Conservation (phyloP, 1,140 invertebrate species). For the Zaprionus ghesquierei region DNA sequence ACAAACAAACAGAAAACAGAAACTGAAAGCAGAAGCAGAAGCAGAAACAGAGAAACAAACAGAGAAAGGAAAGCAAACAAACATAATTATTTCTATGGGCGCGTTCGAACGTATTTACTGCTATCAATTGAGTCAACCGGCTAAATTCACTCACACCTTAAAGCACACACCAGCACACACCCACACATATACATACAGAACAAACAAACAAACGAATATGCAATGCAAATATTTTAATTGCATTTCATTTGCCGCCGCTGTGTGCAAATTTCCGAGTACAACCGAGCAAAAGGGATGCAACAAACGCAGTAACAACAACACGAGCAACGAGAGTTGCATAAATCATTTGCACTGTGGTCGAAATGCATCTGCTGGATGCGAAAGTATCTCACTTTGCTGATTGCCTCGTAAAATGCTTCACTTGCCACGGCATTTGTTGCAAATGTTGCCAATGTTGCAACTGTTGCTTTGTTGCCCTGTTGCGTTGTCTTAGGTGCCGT, state of each 20-base stretch:
- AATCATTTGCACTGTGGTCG: constrained; percentile 65
- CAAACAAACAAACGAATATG: constrained; percentile 30
- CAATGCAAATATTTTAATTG: constrained; percentile 76
- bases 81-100: constrained; percentile 50
- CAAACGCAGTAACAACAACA: constrained; percentile 10
- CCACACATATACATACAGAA: background rate
- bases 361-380: constrained; percentile 9
- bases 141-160: constrained; percentile 12
- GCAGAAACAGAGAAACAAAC: constrained; percentile 12
- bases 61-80: constrained; percentile 29
- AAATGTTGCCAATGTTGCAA: background rate
- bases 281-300: constrained; percentile 36
- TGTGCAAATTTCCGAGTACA: constrained; percentile 24
- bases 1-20: constrained; percentile 36
- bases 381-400: constrained; percentile 14
- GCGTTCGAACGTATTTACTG: constrained; percentile 48
- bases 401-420: background rate
- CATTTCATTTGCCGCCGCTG: constrained; percentile 61
- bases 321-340: constrained; percentile 39
- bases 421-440: background rate
- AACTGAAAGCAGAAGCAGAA: constrained; percentile 3
- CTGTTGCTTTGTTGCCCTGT: constrained; percentile 30
- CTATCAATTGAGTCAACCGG: constrained; percentile 62
- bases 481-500: constrained; percentile 79
- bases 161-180: constrained; percentile 11